Conservation (phyloP, 1,140 invertebrate genomes). For the Nilaparvata lugens region DNA sequence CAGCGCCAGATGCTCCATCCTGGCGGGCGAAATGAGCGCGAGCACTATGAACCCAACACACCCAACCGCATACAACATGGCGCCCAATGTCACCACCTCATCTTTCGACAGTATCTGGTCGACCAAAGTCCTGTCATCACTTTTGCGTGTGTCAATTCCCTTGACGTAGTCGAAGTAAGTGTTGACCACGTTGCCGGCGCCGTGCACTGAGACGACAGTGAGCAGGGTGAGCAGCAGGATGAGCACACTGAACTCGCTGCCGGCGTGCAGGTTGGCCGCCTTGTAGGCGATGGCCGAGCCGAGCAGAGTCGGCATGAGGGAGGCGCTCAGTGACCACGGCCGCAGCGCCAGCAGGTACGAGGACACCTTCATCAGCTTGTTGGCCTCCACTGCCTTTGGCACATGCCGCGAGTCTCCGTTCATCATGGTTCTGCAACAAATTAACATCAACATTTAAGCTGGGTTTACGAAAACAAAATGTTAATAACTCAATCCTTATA, state of each 20-base stretch:
- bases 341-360: conserved; percentile 77
- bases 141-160: conserved; percentile 85
- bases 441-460: too few species aligned
- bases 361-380: conserved; percentile 42
- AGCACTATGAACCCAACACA: conserved; percentile 81
- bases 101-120: conserved; percentile 79
- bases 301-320: conserved; percentile 77
- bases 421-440: conserved; percentile 10
- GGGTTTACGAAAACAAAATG: too few species aligned
- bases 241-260: conserved; percentile 59
- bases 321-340: conserved; percentile 88
- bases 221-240: conserved; percentile 71
- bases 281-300: conserved; percentile 82
- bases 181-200: conserved; percentile 93
- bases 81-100: conserved; percentile 72
- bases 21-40: conserved; percentile 70
- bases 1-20: conserved; percentile 87
- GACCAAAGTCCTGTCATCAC: conserved; percentile 86
- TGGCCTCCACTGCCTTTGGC: neutral
- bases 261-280: conserved; percentile 41
- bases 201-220: conserved; percentile 84
- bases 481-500: too few species aligned
- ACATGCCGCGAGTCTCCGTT: conserved; percentile 9
- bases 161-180: conserved; percentile 92
- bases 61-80: conserved; percentile 75